Percentiles rank a stretch among this genome's conserved stretches.
Conservation (phyloP, 2,797 vertebrate genomes). For the Takifugu ocellatus region DNA sequence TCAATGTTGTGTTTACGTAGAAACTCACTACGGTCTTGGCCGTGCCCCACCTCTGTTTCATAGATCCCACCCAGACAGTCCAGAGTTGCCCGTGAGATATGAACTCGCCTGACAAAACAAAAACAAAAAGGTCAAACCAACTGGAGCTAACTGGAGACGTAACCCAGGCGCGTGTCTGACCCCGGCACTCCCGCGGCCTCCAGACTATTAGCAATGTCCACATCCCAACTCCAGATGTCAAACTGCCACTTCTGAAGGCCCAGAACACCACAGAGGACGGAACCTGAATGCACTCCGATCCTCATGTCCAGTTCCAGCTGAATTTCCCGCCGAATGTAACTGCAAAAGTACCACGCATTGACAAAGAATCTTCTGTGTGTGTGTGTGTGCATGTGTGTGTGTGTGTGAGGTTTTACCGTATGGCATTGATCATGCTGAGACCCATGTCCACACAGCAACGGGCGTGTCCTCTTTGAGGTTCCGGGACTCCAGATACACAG, state of each 20-base stretch:
- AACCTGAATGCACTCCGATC: constrained; percentile 88
- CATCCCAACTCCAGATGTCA: constrained; percentile 91
- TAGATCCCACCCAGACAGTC: constrained; percentile 60
- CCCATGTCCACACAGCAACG: constrained; percentile 94
- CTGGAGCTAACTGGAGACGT: not conserved
- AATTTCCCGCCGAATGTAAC: constrained; percentile 86
- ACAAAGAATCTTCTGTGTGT: rapidly evolving
- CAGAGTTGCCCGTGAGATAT: constrained; percentile 48
- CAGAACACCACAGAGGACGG: constrained; percentile 86
- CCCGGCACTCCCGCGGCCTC: constrained; percentile 82
- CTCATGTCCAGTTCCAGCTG: constrained; percentile 90
- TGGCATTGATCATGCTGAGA: constrained; percentile 89
- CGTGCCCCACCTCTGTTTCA: constrained; percentile 78
- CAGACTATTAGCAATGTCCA: constrained; percentile 90
- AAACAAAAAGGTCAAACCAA: not conserved
- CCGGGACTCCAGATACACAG: constrained; percentile 87
- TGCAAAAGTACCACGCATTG: constrained; percentile 23
- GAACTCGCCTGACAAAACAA: constrained; percentile 29
- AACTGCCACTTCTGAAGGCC: constrained; percentile 92
- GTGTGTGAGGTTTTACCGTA: constrained; percentile 69
- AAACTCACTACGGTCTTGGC: constrained; percentile 87
- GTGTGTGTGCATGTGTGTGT: not conserved
- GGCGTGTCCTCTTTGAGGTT: constrained; percentile 85
- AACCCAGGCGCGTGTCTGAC: constrained; percentile 7
- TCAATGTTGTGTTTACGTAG: constrained; percentile 88